phyloP scores from a whole-genome alignment of 2,888 invertebrate genomes.

The Mycalesis mineus region DNA sequence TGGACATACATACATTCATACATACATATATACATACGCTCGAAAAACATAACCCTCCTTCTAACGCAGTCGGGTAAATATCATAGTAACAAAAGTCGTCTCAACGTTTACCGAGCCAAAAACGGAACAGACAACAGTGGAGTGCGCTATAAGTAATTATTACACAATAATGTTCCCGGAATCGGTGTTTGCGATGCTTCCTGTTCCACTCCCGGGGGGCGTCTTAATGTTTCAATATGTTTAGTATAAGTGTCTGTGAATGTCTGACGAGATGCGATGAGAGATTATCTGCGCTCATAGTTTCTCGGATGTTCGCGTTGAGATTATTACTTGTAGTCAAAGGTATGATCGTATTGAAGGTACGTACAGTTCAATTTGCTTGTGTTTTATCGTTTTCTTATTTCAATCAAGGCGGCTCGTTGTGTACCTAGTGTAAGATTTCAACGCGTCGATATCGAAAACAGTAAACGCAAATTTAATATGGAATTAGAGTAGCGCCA shows the following conservation, averaged over 20 bases:
- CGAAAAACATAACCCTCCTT: too few species aligned
- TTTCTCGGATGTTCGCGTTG: conserved; percentile 2
- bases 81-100: conserved; percentile 21
- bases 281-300: conserved; percentile 17
- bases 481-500: too few species aligned
- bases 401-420: neutral
- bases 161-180: conserved; percentile 66
- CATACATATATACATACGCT: too few species aligned
- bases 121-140: conserved; percentile 43
- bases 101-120: conserved; percentile 40
- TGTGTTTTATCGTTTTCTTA: neutral
- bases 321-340: neutral
- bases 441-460: too few species aligned
- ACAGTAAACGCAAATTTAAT: too few species aligned
- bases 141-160: conserved; percentile 67
- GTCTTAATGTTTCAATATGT: conserved; percentile 38
- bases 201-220: conserved; percentile 40
- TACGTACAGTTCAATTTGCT: too few species aligned
- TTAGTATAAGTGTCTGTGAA: conserved; percentile 26
- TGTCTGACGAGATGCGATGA: conserved; percentile 21
- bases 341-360: too few species aligned
- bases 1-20: too few species aligned
- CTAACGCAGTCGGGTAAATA: too few species aligned
- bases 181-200: conserved; percentile 54
- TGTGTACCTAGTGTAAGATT: too few species aligned